phyloP scores from a whole-genome alignment of 2,113 vertebrate species.

The Bostrychus sinensis region DNA sequence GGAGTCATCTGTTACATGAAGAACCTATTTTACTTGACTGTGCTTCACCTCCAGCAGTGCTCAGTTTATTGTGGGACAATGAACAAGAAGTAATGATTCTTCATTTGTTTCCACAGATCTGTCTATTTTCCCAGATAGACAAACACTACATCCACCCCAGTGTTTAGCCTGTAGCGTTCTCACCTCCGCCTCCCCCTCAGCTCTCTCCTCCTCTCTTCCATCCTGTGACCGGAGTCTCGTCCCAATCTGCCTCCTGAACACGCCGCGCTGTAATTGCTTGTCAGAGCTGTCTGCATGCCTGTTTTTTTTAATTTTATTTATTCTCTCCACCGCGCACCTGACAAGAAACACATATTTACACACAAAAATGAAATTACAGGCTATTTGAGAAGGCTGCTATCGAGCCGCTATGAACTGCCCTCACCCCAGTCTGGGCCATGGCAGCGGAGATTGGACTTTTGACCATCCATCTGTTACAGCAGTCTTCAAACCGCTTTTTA shows the following conservation, averaged over 20 bases:
- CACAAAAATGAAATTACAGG: constrained; percentile 71
- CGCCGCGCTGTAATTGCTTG: constrained; percentile 72
- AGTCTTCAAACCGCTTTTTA: background rate
- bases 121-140: background rate
- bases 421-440: constrained; percentile 20
- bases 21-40: no score
- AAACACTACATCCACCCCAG: constrained; percentile 7
- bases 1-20: no score
- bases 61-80: no score
- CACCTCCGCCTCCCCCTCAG: constrained; percentile 19
- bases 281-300: constrained; percentile 66
- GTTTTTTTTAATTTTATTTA: constrained; percentile 44
- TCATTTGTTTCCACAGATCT: background rate
- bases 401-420: constrained; percentile 51
- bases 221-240: constrained; percentile 35
- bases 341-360: constrained; percentile 78
- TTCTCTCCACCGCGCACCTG: constrained; percentile 47
- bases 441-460: constrained; percentile 1
- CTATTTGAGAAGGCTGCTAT: constrained; percentile 56
- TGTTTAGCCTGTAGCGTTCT: background rate
- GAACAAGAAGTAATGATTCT: no score
- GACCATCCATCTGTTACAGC: background rate
- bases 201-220: constrained; percentile 34
- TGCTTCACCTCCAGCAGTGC: no score
- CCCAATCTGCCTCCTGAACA: constrained; percentile 54